A percentile compares a stretch with the other conserved stretches of the same genome.
phyloP scores from a whole-genome alignment of 2,797 vertebrate genomes.

The Euphonia xanthogaster region DNA sequence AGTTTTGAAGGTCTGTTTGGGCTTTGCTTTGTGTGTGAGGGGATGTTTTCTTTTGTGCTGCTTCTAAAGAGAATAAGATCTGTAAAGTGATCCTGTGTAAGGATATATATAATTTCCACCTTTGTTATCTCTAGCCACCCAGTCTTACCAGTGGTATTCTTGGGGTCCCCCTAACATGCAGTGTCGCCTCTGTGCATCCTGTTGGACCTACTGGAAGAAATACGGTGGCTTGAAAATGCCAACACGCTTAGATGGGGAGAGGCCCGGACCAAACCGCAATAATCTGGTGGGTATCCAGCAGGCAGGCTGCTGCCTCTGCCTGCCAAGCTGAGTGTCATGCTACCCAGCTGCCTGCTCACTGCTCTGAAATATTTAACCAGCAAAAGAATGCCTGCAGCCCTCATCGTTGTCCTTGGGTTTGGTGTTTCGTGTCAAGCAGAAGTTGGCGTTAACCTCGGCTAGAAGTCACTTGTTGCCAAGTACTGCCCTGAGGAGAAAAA shows the following conservation, averaged over 20 bases:
- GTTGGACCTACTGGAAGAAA: slow-evolving; percentile 99
- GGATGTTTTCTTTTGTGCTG: neutral
- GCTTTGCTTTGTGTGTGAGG: neutral
- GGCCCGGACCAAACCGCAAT: slow-evolving; percentile 94
- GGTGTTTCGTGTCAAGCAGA: neutral
- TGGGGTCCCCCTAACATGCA: slow-evolving; percentile 99
- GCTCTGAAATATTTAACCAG: slow-evolving; percentile 11
- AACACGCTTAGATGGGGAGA: slow-evolving; percentile 93
- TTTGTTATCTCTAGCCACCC: slow-evolving; percentile 86
- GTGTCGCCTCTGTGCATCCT: slow-evolving; percentile 95
- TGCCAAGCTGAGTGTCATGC: neutral
- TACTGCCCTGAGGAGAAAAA: neutral
- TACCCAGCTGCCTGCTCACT: neutral
- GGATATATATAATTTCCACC: slow-evolving; percentile 76
- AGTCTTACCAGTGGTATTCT: slow-evolving; percentile 99
- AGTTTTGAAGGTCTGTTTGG: neutral
- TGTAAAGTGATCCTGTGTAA: slow-evolving; percentile 71
- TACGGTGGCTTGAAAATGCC: slow-evolving; percentile 99
- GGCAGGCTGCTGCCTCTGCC: neutral
- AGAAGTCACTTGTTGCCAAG: neutral
- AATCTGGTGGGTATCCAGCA: slow-evolving; percentile 81
- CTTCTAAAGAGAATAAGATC: slow-evolving; percentile 54
- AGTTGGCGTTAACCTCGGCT: neutral
- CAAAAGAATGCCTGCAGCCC: neutral
- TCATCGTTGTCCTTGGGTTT: neutral